Evolutionary conservation across 2,888 invertebrate genomes (phyloP), one percentile per base, ranked within the genome.

Genomic region (Sturmia bella): DNA sequence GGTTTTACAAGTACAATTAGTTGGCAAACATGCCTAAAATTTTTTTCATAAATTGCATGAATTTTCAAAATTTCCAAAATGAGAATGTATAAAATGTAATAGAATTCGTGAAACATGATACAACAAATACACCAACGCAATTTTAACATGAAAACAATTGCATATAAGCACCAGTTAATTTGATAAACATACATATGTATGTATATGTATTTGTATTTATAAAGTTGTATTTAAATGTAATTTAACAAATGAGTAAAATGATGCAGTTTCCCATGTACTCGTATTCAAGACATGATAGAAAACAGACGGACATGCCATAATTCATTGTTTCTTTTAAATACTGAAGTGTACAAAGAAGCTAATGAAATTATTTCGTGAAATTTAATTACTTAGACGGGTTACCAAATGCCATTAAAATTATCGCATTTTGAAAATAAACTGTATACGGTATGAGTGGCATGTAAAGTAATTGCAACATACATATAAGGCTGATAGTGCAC

Each of bases 1-100:
- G 82, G 82, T 82, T 82, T 70, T 78, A 82, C 82, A 78, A 82
- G 59, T 75, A 82, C 82, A 82, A 82, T 82, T 82, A 82, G 82
- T 82, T 82, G 82, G 82, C 82, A 82, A 75, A 78, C 74, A 82
- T 82, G 74, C 74, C 82, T 64, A 70, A 78, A 74, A 78, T 82
- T 78, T 78, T 78, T 82, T 78, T 70, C 66, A 82, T 82, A 78
- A 82, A 82, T 82, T 78, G 74, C 70, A 78, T 82, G 74, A 74
- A 75, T 82, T 81, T 70, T 70, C 70, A 57, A 78, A 81, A 64
- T 74, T 82, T 69, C 52, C 15, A 59, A 78, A 66, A 66, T 52
- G 43, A 15, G 52, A 64, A 52, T 66, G 64, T 45, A 41, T 9
- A 57, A 27, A 66, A 66, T 76, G 43, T 50, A 69, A 61, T 76